Evolutionary conservation across 2,888 invertebrate species (phyloP), one percentile per base, ranked within the genome.

Genomic region (Erebia palarica): DNA sequence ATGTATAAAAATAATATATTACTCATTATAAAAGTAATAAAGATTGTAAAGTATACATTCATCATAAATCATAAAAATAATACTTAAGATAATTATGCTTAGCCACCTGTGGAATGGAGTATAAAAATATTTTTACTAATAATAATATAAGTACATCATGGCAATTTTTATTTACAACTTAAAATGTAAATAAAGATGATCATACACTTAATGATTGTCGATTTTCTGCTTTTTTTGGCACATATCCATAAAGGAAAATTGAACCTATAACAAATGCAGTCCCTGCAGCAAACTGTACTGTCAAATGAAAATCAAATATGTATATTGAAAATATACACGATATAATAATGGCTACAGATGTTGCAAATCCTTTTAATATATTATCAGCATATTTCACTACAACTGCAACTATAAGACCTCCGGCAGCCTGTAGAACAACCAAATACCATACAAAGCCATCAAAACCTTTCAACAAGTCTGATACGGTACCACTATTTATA

Each of bases 331-430:
- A 98, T 66, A 99, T 91, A 84, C 99, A 99, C 0, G 99, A 98
- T 77, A 99, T 96, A 60, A 99, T 95, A 77, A 99, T 99, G 8
- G 99, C 98, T 68, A 99, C 95, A 0, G 99, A 99, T 0, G 99
- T 99, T 58, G 99, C 99, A 85, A 99, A 99, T 27, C 99, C 99
- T 92, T 98, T 99, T 8, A 99, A 94, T 83, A 99, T 99, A 90
- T 99, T 99, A 88, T 99, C 99, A 0, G 99, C 99, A 88, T 99
- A 99, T 94, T 99, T 99, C 44, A 99, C 99, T 3, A 99, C 99
- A 77, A 99, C 96, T 0, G 99, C 99, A 9, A 99, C 99, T 69
- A 99, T 96, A 2, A 99, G 94, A 5, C 99, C 99, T 1, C 99
- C 99, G 18, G 97, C 96, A 0, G 99, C 99, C 93, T 99, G 99